Conservation (phyloP, 1,140 invertebrate genomes). For the Aphelenchoides avenae region DNA sequence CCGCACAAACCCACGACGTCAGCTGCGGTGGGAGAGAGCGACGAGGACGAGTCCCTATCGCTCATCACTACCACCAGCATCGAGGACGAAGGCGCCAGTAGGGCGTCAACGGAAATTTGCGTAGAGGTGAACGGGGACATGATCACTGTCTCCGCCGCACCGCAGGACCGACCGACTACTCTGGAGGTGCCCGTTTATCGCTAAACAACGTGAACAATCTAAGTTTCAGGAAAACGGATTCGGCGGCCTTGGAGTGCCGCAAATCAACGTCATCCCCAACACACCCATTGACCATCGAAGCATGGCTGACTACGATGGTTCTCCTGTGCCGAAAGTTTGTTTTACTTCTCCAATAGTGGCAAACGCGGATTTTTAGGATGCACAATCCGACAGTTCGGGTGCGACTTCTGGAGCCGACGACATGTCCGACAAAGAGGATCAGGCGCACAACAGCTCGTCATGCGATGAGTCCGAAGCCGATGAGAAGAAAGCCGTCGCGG, state of each 20-base stretch:
- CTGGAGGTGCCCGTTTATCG: too few species aligned
- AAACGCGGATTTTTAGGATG: neutral
- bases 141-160: too few species aligned
- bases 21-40: conserved; percentile 2
- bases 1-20: conserved; percentile 13
- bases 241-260: conserved; percentile 49
- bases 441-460: conserved; percentile 24
- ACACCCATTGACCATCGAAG: conserved; percentile 51
- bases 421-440: conserved; percentile 46
- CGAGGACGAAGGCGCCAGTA: too few species aligned
- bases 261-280: conserved; percentile 56
- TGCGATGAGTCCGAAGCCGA: conserved; percentile 49
- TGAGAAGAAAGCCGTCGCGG: conserved; percentile 25
- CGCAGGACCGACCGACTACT: too few species aligned
- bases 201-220: too few species aligned
- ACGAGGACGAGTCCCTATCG: too few species aligned
- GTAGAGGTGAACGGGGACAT: conserved; percentile 42
- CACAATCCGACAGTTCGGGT: conserved; percentile 40
- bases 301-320: neutral
- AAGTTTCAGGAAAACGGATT: too few species aligned
- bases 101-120: conserved; percentile 20
- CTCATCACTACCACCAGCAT: too few species aligned
- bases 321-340: conserved; percentile 1
- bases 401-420: conserved; percentile 56
- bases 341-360: too few species aligned